Evolutionary conservation across 2,797 vertebrate genomes (phyloP), one percentile per base, ranked within the genome.

Genomic region (Syncerus caffer): DNA sequence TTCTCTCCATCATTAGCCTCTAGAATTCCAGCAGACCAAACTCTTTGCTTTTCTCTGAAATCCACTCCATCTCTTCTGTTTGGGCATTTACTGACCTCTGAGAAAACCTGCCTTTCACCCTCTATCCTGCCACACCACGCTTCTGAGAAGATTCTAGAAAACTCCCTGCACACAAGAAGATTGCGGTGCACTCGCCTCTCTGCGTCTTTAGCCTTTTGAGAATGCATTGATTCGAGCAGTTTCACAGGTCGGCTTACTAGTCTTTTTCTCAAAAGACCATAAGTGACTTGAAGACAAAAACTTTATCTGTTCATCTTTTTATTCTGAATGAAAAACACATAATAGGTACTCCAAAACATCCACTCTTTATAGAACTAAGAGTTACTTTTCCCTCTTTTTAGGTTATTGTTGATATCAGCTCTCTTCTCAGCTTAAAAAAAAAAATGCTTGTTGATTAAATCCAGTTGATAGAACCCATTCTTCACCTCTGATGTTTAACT

Each of bases 391-490:
- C 34, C 10, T 86, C 55, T 14, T 58, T 85, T 86, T 50, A 10
- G 57, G 16, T 51, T 86, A 27, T 25, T 10, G 38, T 64, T 74
- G 4, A 55, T 80, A 74, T 13, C 21, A 58, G 27, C 58, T 87
- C 23, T 29, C 16, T 38, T 84, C 53, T 91, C 38, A 80, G 42
- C 27, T n/a, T 1, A 67, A 71, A 89, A 58, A 21, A 0, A 3
- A 7, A 92, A 89, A 47, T 25, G 11, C 23, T 51, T 82, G 16
- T 90, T 92, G 62, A 90, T 96, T 89, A 80, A 97, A 84, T 84
- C 11, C 87, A 92, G 57, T 11, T 84, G 74, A 74, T 76, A 67
- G 10, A 74, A 25, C 8, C 25, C 34, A 38, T 93, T 86, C 38
- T 89, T 96, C 71, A 89, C 17, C 45, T 8, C 51, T 88, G 31